phyloP scores from a whole-genome alignment of 2,797 vertebrate species.

The Morelia viridis region DNA sequence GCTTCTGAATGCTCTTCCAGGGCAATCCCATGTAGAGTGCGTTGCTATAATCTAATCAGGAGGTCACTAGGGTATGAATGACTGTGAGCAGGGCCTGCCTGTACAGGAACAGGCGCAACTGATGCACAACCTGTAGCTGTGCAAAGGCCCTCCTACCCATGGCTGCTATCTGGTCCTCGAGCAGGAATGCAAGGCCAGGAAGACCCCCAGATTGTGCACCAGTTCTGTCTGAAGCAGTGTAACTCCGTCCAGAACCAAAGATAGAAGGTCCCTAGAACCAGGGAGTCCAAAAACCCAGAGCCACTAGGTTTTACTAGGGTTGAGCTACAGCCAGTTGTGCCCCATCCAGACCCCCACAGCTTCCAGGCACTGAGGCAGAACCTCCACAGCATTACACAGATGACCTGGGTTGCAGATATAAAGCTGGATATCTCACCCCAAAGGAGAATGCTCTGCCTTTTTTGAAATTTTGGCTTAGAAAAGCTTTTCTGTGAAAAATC shows the following conservation, averaged over 20 bases:
- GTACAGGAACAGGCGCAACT: background rate
- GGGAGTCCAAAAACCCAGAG: background rate
- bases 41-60: background rate
- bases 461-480: background rate
- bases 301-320: background rate
- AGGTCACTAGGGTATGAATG: background rate
- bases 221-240: background rate
- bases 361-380: background rate
- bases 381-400: background rate
- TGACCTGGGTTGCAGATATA: background rate
- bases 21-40: background rate
- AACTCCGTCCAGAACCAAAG: background rate
- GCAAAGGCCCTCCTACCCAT: background rate
- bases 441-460: background rate
- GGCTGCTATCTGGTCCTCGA: background rate
- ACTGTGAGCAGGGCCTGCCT: background rate
- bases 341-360: background rate
- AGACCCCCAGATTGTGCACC: background rate
- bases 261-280: background rate
- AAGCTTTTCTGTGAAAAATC: background rate
- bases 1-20: background rate
- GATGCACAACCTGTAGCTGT: background rate
- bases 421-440: background rate
- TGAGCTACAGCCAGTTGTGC: background rate
- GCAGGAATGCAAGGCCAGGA: background rate